Percentiles rank a stretch among this genome's conserved stretches.
Conservation (phyloP, 2,888 invertebrate genomes). For the Quadroppia sp. region DNA sequence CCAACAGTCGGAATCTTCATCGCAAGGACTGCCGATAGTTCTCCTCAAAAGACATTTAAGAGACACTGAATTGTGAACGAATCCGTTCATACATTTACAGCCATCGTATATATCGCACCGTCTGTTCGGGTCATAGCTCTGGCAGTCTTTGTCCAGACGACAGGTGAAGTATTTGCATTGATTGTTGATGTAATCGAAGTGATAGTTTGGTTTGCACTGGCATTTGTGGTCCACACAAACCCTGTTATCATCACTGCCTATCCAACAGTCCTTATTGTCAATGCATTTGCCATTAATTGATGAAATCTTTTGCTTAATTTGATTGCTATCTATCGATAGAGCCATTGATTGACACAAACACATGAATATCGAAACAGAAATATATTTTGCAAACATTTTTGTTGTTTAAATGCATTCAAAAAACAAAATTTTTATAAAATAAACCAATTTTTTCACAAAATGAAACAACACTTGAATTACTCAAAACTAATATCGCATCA, state of each 20-base stretch:
- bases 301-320: neutral
- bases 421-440: too few relatives aligned
- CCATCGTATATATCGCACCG: slow-evolving; percentile 8
- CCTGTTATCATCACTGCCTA: slow-evolving; percentile 15
- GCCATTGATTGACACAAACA: neutral
- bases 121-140: slow-evolving; percentile 21
- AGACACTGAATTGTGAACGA: neutral
- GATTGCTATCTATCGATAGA: neutral
- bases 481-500: neutral
- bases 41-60: neutral
- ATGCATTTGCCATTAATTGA: slow-evolving; percentile 26
- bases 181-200: slow-evolving; percentile 19
- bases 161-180: slow-evolving; percentile 26
- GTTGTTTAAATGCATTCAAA: neutral
- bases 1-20: neutral
- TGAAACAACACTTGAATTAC: too few relatives aligned
- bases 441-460: too few relatives aligned
- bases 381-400: neutral
- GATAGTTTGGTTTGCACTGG: slow-evolving; percentile 27
- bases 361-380: neutral
- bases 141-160: slow-evolving; percentile 33
- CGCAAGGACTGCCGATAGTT: slow-evolving; percentile 3
- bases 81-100: slow-evolving; percentile 13
- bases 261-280: slow-evolving; percentile 21
- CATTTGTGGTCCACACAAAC: slow-evolving; percentile 31